Evolutionary conservation across 2,888 invertebrate species (phyloP).

Genomic region (Calliphora vomitoria): DNA sequence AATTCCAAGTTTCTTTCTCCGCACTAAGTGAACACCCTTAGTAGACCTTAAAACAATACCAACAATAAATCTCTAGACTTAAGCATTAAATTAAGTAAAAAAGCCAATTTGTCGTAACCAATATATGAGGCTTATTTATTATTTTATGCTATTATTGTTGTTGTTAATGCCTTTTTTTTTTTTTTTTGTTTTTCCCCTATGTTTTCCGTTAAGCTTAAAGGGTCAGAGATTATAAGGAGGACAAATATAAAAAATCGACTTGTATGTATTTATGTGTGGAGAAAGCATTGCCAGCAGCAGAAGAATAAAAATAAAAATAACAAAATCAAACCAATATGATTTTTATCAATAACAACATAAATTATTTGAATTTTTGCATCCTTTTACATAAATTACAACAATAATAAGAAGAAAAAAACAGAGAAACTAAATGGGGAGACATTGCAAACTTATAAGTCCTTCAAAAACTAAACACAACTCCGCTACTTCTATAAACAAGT

Average conservation of each 20-base stretch:
- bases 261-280: neutral
- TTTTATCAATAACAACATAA: conserved; percentile 62
- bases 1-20: neutral
- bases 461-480: conserved; percentile 18
- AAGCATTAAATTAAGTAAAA: conserved; percentile 66
- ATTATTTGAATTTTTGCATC: conserved; percentile 37
- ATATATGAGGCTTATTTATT: conserved; percentile 64
- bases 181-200: conserved; percentile 27
- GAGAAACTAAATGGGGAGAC: conserved; percentile 22
- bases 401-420: conserved; percentile 6
- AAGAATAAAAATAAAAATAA: conserved; percentile 17
- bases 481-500: neutral
- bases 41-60: conserved; percentile 22
- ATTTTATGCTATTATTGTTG: conserved; percentile 58
- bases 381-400: conserved; percentile 46
- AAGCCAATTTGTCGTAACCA: conserved; percentile 69
- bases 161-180: conserved; percentile 14
- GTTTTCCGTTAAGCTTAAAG: conserved; percentile 22
- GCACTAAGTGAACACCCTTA: conserved; percentile 1
- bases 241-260: neutral
- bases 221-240: conserved; percentile 45
- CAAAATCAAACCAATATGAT: conserved; percentile 47
- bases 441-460: conserved; percentile 21
- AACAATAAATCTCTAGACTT: conserved; percentile 65
- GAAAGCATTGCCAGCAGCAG: conserved; percentile 2